These are phyloP conservation scores for Euglossa dilemma DNA, from an alignment of 1,140 invertebrate genomes.

Conservation along the genomic window DNA sequence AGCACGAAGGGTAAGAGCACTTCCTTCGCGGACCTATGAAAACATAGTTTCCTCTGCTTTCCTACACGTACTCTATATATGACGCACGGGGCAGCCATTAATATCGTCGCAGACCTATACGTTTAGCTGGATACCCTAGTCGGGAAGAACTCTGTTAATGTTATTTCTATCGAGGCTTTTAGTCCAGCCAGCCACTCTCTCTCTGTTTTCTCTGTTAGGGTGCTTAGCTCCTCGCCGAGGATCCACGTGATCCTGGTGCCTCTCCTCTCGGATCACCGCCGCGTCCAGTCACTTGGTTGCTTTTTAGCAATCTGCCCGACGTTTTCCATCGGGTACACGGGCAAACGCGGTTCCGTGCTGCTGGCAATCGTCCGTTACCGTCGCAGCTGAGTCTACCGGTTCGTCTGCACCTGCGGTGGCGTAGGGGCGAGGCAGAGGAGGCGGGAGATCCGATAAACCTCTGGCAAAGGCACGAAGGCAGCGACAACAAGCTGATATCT, in stretches of 20 bases:
- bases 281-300: background rate
- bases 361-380: constrained; percentile 56
- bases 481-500: constrained; percentile 66
- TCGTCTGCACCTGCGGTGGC: background rate
- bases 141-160: constrained; percentile 8
- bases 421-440: background rate
- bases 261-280: no score
- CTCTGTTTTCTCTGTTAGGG: background rate
- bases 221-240: background rate
- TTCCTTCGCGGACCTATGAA: constrained; percentile 57
- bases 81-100: constrained; percentile 26
- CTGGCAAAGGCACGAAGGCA: constrained; percentile 60
- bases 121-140: constrained; percentile 37
- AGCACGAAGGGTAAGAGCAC: constrained; percentile 43
- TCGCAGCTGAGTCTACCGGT: no score
- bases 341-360: no score
- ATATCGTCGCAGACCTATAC: constrained; percentile 24
- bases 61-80: background rate
- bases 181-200: background rate
- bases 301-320: background rate
- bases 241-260: background rate
- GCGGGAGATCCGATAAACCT: constrained; percentile 60
- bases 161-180: constrained; percentile 38
- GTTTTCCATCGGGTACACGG: no score
- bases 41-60: constrained; percentile 34